phyloP scores from a whole-genome alignment of 2,797 vertebrate species.

The Onychomys torridus region DNA sequence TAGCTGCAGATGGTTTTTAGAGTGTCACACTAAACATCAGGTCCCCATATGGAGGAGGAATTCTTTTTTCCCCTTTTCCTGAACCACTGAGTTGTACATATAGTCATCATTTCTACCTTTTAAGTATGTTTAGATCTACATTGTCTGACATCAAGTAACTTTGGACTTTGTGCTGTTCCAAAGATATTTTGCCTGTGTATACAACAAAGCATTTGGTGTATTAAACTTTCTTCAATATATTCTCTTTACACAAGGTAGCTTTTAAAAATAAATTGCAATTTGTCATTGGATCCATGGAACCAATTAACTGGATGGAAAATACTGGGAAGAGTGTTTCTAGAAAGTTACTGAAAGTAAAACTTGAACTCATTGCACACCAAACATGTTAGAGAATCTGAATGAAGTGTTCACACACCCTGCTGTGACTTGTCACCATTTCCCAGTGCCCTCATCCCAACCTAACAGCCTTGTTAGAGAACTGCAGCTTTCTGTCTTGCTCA shows the following conservation, averaged over 20 bases:
- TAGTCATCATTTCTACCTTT: background rate
- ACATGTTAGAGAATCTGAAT: background rate
- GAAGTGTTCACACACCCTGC: too few species aligned
- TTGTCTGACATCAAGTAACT: background rate
- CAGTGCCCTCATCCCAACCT: too few species aligned
- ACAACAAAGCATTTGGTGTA: background rate
- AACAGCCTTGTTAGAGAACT: too few species aligned
- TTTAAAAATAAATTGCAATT: background rate
- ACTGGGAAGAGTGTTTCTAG: background rate
- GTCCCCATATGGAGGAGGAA: background rate
- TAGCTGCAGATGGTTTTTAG: constrained; percentile 65
- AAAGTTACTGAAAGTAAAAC: background rate
- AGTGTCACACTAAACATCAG: background rate
- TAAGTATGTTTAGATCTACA: background rate
- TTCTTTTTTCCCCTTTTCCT: background rate
- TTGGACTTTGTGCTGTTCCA: background rate
- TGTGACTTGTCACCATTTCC: fast-evolving
- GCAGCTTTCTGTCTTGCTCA: too few species aligned
- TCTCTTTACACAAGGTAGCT: background rate
- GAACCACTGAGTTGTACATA: background rate
- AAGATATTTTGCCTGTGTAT: constrained; percentile 24
- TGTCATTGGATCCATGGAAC: background rate
- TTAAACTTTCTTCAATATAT: background rate
- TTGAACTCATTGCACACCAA: background rate
- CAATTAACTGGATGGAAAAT: background rate